Evolutionary conservation across 1,140 invertebrate species (phyloP), one percentile per base, ranked within the genome.

Genomic region (Dreissena rostriformis): DNA sequence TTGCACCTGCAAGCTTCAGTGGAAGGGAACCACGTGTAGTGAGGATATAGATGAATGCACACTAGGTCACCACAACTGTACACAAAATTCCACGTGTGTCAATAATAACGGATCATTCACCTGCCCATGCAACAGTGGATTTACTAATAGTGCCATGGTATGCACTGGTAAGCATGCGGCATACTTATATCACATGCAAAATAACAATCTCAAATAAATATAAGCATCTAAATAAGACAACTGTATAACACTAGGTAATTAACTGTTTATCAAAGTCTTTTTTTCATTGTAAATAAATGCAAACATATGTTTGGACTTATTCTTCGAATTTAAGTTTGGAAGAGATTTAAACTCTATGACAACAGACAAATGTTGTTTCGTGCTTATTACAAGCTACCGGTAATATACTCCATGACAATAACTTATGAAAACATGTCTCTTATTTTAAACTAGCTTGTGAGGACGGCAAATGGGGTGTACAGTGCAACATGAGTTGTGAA

Each of bases 81-180:
- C 82, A 61, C 39, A 55, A 26, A 55, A 73, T 15, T 75, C 75
- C 17, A 82, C 51, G 5, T 98, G 97, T 91, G 96, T 96, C 8
- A 97, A 97, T 92, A 97, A 96, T 14, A 97, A 97, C 93, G 97
- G 96, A 0, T 96, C 95, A 82, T 97, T 96, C 88, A 96, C 96
- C 95, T 97, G 96, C 90, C 53, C 65, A 11, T 88, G 87, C 65
- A 76, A 81, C 15, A 71, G 75, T 0, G 87, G 87, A 4, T 88
- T 66, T 71, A 67, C 71, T 11, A 68, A 51, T 17, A 39, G 53
- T 0, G 66, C 17, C 55, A 49, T 26, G 29, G 22, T 57, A 24
- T 80, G 77, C 52, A 51, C 29, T 6, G 53, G 77, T 80, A 72
- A 22, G 28, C 39, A 39, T 6, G 29, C 67, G 15, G 5, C 17